These are phyloP conservation scores for Melanchra persicariae DNA, from an alignment of 2,888 invertebrate species.

Conservation along the genomic window DNA sequence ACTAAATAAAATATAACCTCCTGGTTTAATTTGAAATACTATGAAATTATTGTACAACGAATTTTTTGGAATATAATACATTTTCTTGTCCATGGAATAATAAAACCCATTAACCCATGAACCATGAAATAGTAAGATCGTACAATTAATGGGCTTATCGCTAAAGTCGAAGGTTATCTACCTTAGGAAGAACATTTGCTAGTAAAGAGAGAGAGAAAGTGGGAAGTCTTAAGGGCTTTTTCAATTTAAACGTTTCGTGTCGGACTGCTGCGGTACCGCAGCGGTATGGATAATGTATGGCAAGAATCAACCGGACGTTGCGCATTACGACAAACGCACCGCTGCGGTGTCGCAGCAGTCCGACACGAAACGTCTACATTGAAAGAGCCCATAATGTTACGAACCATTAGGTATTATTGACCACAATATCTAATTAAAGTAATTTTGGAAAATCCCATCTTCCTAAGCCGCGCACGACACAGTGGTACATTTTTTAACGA, in stretches of 20 bases:
- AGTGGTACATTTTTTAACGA: not conserved
- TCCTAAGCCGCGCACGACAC: slow-evolving; percentile 1
- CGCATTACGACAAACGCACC: too few relatives aligned
- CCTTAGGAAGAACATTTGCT: not conserved
- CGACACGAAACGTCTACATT: too few relatives aligned
- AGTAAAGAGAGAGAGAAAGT: not conserved
- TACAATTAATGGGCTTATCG: too few relatives aligned
- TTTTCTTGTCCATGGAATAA: slow-evolving; percentile 2
- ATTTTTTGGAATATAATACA: slow-evolving; percentile 20
- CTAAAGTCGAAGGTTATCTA: not conserved
- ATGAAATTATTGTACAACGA: not conserved
- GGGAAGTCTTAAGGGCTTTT: not conserved
- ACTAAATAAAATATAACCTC: not conserved
- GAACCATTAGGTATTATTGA: slow-evolving; percentile 1
- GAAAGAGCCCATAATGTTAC: not conserved
- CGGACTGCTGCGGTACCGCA: too few relatives aligned
- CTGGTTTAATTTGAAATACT: slow-evolving; percentile 5
- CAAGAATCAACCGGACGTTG: too few relatives aligned
- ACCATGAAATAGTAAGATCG: too few relatives aligned
- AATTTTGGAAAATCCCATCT: slow-evolving; percentile 17
- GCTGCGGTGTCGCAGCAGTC: too few relatives aligned
- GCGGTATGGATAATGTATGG: too few relatives aligned
- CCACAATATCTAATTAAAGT: not conserved
- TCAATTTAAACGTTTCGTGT: too few relatives aligned
- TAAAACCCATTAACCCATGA: too few relatives aligned